Evolutionary conservation across 2,888 invertebrate genomes (phyloP).

Genomic region (Coremacera marginata): DNA sequence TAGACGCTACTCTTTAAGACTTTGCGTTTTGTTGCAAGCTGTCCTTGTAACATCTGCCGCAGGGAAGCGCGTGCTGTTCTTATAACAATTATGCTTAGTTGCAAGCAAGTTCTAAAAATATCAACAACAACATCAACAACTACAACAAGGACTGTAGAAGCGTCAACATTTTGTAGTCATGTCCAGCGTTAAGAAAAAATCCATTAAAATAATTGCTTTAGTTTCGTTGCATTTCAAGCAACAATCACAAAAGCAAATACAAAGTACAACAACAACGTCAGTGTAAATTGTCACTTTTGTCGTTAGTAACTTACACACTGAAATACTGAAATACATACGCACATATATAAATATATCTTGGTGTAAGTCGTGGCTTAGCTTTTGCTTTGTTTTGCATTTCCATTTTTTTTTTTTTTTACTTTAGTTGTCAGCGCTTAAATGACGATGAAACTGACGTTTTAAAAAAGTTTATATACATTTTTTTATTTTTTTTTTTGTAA

Average conservation of each 20-base stretch:
- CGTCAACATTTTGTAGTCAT: conserved; percentile 42
- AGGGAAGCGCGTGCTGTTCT: background rate
- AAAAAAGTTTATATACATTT: no score
- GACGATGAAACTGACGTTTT: no score
- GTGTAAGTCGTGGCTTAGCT: no score
- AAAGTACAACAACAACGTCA: background rate
- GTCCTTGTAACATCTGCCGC: conserved; percentile 6
- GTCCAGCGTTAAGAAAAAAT: conserved; percentile 63
- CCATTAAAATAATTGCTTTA: conserved; percentile 67
- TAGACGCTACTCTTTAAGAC: no score
- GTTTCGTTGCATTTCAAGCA: conserved; percentile 28
- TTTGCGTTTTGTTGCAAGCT: background rate
- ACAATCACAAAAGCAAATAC: conserved; percentile 2
- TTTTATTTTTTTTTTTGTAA: no score
- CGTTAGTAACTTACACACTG: no score
- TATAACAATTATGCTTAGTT: background rate
- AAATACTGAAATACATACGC: no score
- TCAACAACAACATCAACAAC: background rate
- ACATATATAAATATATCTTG: no score
- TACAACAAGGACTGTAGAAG: background rate
- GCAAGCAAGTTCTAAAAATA: background rate
- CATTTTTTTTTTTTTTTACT: no score
- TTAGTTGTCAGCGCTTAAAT: no score
- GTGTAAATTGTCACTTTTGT: no score
- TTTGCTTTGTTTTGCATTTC: no score